Base-by-base conservation (phyloP, 1,140 invertebrate genomes). In the Tenebrio molitor region DNA sequence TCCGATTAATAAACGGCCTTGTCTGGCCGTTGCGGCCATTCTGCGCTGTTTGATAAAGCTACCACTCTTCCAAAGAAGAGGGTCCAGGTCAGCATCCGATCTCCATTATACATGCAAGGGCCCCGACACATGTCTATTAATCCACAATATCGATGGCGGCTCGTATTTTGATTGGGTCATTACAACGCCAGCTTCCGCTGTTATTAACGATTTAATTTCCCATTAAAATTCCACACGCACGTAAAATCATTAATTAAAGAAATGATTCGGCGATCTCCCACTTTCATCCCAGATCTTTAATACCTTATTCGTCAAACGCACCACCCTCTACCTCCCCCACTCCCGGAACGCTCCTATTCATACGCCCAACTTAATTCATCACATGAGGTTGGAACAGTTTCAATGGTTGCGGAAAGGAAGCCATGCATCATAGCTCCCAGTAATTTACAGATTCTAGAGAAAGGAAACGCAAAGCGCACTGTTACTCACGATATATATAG, bases 331-430 rank as follows among this genome's bases (percentile, higher is more conserved):
- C 17, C 39, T n/a, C 62, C 0, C 23, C n/a, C n/a, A n/a, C n/a
- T n/a, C 14, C 64, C n/a, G 36, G 5, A 21, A 66, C 36, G 36
- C 29, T 58, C 15, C 50, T 58, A 58, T 58, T 58, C 50, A 58
- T 58, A 58, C 34, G 69, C 41, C 69, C 39, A 65, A 34, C 71
- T 72, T 72, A 58, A 68, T 72, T 72, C 71, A 73, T 73, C 72
- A 69, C 41, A 41, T 44, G 41, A 69, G 58, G 39, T 50, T 50
- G 65, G 42, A 68, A 50, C 42, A 42, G 58, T 73, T 69, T 73
- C 66, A 69, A 69, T 69, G 41, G 72, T 33, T 63, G 63, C 50
- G 65, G 58, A 62, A 73, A 69, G 72, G 72, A 73, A 73, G 41
- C 72, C 58, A 63, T 73, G 67, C 72, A 68, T 69, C 72, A 69